Base-by-base conservation (phyloP, 2,888 invertebrate species). In the Esperia sulphurella region DNA sequence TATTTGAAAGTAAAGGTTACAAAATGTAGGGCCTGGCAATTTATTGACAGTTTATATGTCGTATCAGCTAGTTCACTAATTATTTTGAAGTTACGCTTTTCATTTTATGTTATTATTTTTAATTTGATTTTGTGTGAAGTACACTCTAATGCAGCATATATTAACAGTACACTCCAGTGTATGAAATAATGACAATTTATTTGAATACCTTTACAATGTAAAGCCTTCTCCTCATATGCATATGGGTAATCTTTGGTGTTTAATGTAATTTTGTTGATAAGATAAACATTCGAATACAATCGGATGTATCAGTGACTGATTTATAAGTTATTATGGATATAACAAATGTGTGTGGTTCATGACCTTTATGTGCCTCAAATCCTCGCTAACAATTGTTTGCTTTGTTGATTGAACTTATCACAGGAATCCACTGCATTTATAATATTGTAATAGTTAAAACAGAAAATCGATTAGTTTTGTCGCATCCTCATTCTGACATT, bases 231-330 rank as follows among this genome's bases (percentile, higher is more conserved):
- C 9, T 35, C 35, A 42, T 50, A 48, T 35, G n/a, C 35, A n/a
- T n/a, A n/a, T n/a, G 35, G 35, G 35, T 35, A 35, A 43, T 53
- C 54, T 50, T 58, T 65, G 49, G 49, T 62, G 58, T 63, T 63
- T 58, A 63, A 61, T 63, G 60, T 61, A 60, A 57, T 57, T 63
- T 64, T 59, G 41, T 64, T 59, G 58, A 48, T 42, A 58, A 58
- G 57, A 53, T 61, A 54, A 57, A 12, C 7, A 33, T 14, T 58
- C 35, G 35, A 35, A 35, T 35, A 35, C 43, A 43, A 42, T 41
- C 42, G 29, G 31, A 35, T 35, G 41, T 37, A 37, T 41, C 41
- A 35, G 35, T n/a, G 35, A 35, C 35, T 35, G 35, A 35, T 33
- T 5, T 33, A 33, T n/a, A 9, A 35, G 35, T 35, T 35, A 10